These are phyloP conservation scores for Galerucella nymphaeae DNA, from an alignment of 2,888 invertebrate genomes.

Conservation along the genomic window DNA sequence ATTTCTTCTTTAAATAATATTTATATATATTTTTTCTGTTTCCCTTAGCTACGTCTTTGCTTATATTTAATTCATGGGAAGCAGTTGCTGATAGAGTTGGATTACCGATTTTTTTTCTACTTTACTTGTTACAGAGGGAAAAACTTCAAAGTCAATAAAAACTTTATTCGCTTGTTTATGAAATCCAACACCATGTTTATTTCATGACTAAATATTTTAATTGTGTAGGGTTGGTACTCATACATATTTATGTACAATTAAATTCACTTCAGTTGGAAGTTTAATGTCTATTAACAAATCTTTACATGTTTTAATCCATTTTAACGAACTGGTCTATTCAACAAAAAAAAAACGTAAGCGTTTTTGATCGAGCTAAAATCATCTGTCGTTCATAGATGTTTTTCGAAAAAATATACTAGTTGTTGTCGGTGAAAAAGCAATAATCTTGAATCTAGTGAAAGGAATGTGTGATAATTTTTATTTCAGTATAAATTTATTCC, in stretches of 20 bases:
- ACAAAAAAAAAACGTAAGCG: conserved; percentile 1
- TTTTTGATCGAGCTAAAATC: conserved; percentile 1
- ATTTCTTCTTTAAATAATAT: not conserved
- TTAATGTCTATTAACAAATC: conserved; percentile 15
- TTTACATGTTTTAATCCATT: conserved; percentile 15
- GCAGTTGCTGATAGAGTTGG: conserved; percentile 16
- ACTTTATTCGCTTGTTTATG: conserved; percentile 21
- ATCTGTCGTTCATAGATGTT: not conserved
- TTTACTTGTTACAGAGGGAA: not conserved
- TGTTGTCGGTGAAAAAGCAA: not conserved
- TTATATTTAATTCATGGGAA: conserved; percentile 18
- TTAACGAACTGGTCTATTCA: conserved; percentile 15
- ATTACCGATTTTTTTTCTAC: conserved; percentile 19
- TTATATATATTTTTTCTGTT: not conserved
- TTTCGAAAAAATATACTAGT: not conserved
- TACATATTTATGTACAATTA: conserved; percentile 19
- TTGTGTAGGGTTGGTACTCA: conserved; percentile 18
- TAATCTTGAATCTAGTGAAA: not conserved
- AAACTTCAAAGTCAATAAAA: conserved; percentile 19
- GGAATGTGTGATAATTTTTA: not conserved
- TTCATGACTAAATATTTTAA: conserved; percentile 24
- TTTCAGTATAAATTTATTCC: not conserved
- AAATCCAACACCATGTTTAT: conserved; percentile 21
- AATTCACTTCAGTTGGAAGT: conserved; percentile 17
- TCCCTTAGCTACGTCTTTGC: not conserved